Evolutionary conservation across 2,113 vertebrate species (phyloP).

Genomic region (Mormoops blainvillei): DNA sequence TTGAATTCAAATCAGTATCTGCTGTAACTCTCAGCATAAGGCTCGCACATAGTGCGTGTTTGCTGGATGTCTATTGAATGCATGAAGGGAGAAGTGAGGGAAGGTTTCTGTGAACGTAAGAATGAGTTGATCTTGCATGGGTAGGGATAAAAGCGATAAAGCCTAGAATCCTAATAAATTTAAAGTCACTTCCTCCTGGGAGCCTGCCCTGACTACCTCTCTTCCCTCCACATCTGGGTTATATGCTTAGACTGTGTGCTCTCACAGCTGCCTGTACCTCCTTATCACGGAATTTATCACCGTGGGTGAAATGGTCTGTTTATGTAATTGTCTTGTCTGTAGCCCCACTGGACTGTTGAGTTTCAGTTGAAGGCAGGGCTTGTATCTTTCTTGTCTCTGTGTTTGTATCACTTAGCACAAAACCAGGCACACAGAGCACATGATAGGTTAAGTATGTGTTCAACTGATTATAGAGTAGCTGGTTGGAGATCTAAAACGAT

Average conservation of each 20-base stretch:
- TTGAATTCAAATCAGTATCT: background rate
- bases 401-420: background rate
- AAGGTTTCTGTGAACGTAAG: background rate
- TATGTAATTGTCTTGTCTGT: background rate
- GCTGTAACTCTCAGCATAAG: background rate
- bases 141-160: background rate
- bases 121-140: too few species aligned
- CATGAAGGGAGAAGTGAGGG: background rate
- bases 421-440: background rate
- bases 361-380: background rate
- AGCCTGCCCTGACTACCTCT: background rate
- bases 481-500: background rate
- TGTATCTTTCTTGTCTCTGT: background rate
- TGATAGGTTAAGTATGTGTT: background rate
- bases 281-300: background rate
- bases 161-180: background rate
- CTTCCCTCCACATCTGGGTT: background rate
- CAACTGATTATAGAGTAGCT: fast-evolving
- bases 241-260: too few species aligned
- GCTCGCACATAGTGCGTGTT: background rate
- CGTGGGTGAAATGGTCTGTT: background rate
- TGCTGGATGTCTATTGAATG: background rate
- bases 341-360: background rate
- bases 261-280: background rate
- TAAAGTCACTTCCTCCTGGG: background rate